These are phyloP conservation scores for Athene cunicularia DNA, from an alignment of 2,113 vertebrate genomes.

Conservation along the genomic window DNA sequence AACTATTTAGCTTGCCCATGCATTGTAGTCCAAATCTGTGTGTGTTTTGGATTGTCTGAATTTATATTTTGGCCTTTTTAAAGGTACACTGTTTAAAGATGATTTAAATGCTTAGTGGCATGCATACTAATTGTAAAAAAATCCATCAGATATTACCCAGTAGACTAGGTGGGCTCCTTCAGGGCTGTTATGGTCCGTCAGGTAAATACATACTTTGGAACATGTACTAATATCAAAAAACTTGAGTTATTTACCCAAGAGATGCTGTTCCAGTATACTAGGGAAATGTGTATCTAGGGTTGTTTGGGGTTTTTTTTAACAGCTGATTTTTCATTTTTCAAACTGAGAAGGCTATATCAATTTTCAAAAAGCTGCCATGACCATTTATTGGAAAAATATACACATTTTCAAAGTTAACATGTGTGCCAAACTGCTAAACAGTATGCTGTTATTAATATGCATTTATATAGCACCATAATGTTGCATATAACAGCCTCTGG, in stretches of 20 bases:
- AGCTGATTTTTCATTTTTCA: not conserved
- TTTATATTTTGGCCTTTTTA: conserved; percentile 2
- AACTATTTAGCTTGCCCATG: not conserved
- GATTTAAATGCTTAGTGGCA: conserved; percentile 35
- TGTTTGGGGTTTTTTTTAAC: not conserved
- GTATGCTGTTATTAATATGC: conserved; percentile 1
- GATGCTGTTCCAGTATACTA: not conserved
- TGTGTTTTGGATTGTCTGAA: conserved; percentile 33
- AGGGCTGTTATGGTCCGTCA: conserved; percentile 35
- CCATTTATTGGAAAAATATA: not conserved
- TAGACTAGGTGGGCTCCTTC: conserved; percentile 38
- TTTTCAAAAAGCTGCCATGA: not conserved
- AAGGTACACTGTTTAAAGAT: not conserved
- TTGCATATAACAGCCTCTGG: not conserved
- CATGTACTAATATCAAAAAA: not conserved
- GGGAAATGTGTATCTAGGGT: not conserved
- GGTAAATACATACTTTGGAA: conserved; percentile 53
- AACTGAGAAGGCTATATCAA: not conserved
- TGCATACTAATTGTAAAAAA: conserved; percentile 18
- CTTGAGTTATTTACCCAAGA: conserved; percentile 32
- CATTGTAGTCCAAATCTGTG: not conserved
- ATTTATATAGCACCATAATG: not conserved
- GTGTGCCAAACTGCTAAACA: not conserved
- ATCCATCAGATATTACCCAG: conserved; percentile 35
- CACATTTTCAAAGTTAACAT: not conserved